phyloP scores from a whole-genome alignment of 1,140 invertebrate genomes.

The Ylistrum balloti region DNA sequence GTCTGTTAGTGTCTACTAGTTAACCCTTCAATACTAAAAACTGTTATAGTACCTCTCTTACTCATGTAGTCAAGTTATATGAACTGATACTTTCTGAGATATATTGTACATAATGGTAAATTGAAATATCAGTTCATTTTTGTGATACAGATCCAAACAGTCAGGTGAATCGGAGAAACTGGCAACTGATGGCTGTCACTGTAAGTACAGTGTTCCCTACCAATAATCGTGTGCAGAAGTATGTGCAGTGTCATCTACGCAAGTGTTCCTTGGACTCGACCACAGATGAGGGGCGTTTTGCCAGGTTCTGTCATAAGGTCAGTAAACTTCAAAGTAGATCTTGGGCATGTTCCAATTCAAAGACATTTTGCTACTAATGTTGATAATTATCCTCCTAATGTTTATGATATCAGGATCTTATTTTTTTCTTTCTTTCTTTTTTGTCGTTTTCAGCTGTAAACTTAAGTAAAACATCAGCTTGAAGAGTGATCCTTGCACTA shows the following conservation, averaged over 20 bases:
- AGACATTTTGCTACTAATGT: too few relatives aligned
- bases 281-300: slow-evolving; percentile 96
- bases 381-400: too few relatives aligned
- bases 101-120: not conserved
- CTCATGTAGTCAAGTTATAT: not conserved
- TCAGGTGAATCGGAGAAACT: slow-evolving; percentile 93
- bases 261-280: slow-evolving; percentile 94
- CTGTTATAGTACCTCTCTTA: not conserved
- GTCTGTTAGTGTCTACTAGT: not conserved
- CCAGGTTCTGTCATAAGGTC: slow-evolving; percentile 95
- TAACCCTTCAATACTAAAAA: not conserved
- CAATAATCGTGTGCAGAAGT: slow-evolving; percentile 91
- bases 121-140: not conserved
- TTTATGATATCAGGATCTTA: too few relatives aligned
- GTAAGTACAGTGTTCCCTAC: slow-evolving; percentile 94
- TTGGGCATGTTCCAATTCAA: not conserved
- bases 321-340: slow-evolving; percentile 48
- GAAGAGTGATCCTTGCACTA: too few relatives aligned
- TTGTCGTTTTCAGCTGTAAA: too few relatives aligned
- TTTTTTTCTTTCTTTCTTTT: too few relatives aligned
- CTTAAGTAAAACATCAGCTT: too few relatives aligned
- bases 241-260: slow-evolving; percentile 95
- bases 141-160: slow-evolving; percentile 92
- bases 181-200: slow-evolving; percentile 94
- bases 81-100: not conserved